Evolutionary conservation across 2,113 vertebrate species (phyloP).

Genomic region (Leucopsar rothschildi): DNA sequence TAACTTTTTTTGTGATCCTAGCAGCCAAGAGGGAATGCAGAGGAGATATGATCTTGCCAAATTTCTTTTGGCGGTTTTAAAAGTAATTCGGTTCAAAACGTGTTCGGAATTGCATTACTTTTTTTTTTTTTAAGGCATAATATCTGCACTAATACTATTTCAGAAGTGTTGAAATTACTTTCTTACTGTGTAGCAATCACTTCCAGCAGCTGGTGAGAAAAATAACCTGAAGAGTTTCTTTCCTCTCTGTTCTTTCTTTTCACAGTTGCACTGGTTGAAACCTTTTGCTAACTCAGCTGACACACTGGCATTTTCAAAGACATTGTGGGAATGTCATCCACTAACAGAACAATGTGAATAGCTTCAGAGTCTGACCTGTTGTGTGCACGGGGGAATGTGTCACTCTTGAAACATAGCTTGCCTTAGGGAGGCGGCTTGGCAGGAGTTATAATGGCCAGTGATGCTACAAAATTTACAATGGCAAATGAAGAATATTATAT

Average conservation of each 20-base stretch:
- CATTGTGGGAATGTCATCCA: background rate
- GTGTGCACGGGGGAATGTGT: background rate
- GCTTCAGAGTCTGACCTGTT: background rate
- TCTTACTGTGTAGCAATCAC: constrained; percentile 3
- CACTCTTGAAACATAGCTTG: background rate
- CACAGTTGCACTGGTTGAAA: background rate
- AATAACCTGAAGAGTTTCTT: background rate
- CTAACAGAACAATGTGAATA: background rate
- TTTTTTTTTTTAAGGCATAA: background rate
- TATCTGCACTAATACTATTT: constrained; percentile 22
- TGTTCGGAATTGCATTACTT: constrained; percentile 21
- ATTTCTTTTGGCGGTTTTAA: constrained; percentile 56
- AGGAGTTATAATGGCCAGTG: background rate
- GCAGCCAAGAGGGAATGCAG: background rate
- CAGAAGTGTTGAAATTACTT: constrained; percentile 31
- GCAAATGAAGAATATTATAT: background rate
- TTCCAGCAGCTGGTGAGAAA: constrained; percentile 20
- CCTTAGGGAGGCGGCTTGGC: constrained; percentile 19
- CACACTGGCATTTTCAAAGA: background rate
- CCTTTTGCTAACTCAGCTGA: constrained; percentile 3
- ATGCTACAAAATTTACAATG: background rate
- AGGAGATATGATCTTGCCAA: constrained; percentile 30
- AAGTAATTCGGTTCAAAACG: constrained; percentile 34
- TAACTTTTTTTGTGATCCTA: constrained; percentile 36
- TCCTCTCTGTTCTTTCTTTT: background rate